phyloP scores from a whole-genome alignment of 2,888 invertebrate species.

The Myopa tessellatipennis region DNA sequence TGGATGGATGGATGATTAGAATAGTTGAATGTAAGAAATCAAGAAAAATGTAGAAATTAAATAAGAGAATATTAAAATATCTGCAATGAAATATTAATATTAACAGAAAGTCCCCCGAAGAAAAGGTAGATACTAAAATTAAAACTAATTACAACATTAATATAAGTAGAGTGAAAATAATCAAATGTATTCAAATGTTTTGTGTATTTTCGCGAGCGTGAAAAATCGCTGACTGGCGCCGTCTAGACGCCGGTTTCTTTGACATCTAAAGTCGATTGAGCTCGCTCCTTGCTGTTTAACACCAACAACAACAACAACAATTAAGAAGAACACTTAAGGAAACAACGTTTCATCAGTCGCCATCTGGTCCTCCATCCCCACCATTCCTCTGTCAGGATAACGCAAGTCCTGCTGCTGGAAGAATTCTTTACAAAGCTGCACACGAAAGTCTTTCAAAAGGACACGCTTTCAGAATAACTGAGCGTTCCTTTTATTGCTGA shows the following conservation, averaged over 20 bases:
- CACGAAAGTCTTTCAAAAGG: neutral
- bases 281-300: too few relatives aligned
- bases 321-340: too few relatives aligned
- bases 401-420: too few relatives aligned
- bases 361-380: too few relatives aligned
- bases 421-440: neutral
- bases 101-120: neutral
- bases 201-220: neutral
- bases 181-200: neutral
- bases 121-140: neutral
- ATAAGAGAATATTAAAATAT: neutral
- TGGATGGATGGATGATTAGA: too few relatives aligned
- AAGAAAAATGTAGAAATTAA: too few relatives aligned
- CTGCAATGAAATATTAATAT: neutral
- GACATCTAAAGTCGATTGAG: too few relatives aligned
- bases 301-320: too few relatives aligned
- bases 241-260: constrained; percentile 28
- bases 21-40: too few relatives aligned
- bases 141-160: neutral
- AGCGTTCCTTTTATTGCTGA: neutral
- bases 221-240: constrained; percentile 21
- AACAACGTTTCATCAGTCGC: too few relatives aligned
- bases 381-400: too few relatives aligned
- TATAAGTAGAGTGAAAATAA: neutral
- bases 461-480: neutral